Evolutionary conservation across 2,888 invertebrate genomes (phyloP).

Genomic region (Galerucella pusilla): DNA sequence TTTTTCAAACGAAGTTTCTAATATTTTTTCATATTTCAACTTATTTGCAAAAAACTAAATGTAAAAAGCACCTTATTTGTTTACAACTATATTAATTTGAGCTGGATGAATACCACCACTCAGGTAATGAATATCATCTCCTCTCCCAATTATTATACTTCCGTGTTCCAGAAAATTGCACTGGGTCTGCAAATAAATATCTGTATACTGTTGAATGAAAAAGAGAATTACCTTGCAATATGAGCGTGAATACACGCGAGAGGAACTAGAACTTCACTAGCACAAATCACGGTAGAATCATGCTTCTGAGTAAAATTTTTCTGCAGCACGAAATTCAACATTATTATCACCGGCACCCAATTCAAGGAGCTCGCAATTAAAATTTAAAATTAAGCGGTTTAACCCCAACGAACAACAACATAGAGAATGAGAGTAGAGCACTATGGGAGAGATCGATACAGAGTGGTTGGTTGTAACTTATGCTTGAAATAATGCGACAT

Average conservation of each 20-base stretch:
- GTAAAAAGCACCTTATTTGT: too few relatives aligned
- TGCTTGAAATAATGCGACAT: constrained; percentile 42
- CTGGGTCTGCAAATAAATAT: too few relatives aligned
- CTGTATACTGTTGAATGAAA: too few relatives aligned
- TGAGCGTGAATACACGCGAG: constrained; percentile 52
- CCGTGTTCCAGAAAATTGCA: too few relatives aligned
- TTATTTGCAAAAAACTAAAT: too few relatives aligned
- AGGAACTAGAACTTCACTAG: constrained; percentile 45
- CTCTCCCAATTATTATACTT: too few relatives aligned
- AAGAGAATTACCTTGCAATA: constrained; percentile 44
- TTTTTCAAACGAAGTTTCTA: too few relatives aligned
- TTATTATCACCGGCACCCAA: constrained; percentile 15
- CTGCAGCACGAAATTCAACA: constrained; percentile 53
- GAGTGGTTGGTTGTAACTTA: constrained; percentile 32
- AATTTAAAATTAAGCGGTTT: constrained; percentile 30
- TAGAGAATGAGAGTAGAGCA: constrained; percentile 26
- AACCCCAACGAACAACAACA: constrained; percentile 21
- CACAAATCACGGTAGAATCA: constrained; percentile 44
- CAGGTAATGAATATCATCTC: too few relatives aligned
- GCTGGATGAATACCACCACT: too few relatives aligned
- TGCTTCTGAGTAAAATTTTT: constrained; percentile 49
- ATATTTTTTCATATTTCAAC: too few relatives aligned
- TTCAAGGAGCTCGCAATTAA: constrained; percentile 21
- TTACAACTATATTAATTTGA: too few relatives aligned
- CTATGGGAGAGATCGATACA: constrained; percentile 40